Evolutionary conservation across 2,888 invertebrate species (phyloP), one percentile per base, ranked within the genome.

Genomic region (Caenorhabditis afra): DNA sequence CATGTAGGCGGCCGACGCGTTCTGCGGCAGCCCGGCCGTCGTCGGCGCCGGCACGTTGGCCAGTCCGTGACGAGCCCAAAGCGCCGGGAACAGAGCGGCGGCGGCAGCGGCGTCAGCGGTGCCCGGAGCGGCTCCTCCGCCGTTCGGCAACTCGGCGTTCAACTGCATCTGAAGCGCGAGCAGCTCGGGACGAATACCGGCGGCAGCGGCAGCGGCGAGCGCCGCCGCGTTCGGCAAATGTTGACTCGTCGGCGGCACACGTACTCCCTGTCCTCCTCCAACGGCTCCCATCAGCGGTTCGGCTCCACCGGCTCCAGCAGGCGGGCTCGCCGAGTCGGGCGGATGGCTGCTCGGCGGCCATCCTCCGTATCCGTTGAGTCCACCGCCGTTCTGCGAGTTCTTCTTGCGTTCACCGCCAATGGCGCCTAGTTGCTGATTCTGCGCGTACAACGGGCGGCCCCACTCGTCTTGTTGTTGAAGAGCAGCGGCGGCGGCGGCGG

Each of bases 341-440:
- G 86, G 85, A 47, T 85, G 83, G 37, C 82, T 81, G 41, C 81
- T 78, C 5, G 85, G 85, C 12, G 85, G 85, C 85, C 85, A 86
- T 1, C 84, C 84, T 45, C 74, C 68, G 29, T 75, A 81, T n/a
- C n/a, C n/a, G n/a, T n/a, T n/a, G n/a, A n/a, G n/a, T n/a, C 59
- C 66, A 2, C 22, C 49, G 12, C 74, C 74, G 16, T 61, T 61
- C 20, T 65, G 50, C 10, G 57, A 35, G 65, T 70, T 71, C 68
- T 84, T 85, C 49, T 82, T 83, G 16, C 86, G 64, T 49, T 85
- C 86, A 10, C 81, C 82, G 12, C 86, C 86, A 10, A 86, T 86
- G 1, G 84, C 83, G 3, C 81, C 83, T 12, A 81, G 79, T 37
- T 64, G 62, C 5, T 62, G 44, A 29, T 53, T 68, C 41, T 66